A percentile compares a stretch with the other conserved stretches of the same genome.
Conservation (phyloP, 1,140 invertebrate genomes). For the Rhyacophila brunnea region DNA sequence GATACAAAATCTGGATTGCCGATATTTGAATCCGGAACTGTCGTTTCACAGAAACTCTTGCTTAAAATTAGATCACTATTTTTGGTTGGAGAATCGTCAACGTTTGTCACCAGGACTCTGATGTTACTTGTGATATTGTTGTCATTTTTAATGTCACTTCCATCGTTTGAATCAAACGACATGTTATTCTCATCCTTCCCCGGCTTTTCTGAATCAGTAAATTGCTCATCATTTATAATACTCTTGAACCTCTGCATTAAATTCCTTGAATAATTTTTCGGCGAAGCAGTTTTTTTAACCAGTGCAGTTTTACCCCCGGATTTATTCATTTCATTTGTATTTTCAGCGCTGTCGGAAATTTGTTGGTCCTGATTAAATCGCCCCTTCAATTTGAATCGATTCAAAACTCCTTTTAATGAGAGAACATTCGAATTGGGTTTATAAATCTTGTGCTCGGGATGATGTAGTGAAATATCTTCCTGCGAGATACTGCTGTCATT, state of each 20-base stretch:
- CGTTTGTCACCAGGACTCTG: constrained; percentile 13
- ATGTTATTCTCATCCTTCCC: too few relatives aligned
- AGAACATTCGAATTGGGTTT: constrained; percentile 55
- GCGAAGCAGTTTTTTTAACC: constrained; percentile 42
- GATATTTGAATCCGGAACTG: constrained; percentile 29
- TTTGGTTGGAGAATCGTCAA: constrained; percentile 13
- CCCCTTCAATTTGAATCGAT: constrained; percentile 47
- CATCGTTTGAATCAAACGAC: constrained; percentile 3
- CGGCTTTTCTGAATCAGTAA: too few relatives aligned
- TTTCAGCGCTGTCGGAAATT: constrained; percentile 17
- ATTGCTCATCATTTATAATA: constrained; percentile 54
- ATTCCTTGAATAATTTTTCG: constrained; percentile 54
- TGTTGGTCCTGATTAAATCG: constrained; percentile 22
- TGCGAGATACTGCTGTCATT: constrained; percentile 42
- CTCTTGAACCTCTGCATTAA: constrained; percentile 56
- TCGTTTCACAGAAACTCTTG: constrained; percentile 49
- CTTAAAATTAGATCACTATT: constrained; percentile 34
- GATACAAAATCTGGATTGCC: constrained; percentile 41
- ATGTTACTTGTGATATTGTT: constrained; percentile 7
- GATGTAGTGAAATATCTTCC: constrained; percentile 49
- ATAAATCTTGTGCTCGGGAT: constrained; percentile 78
- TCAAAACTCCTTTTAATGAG: constrained; percentile 51
- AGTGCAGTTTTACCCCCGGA: constrained; percentile 33
- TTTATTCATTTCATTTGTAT: constrained; percentile 34
- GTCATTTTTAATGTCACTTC: constrained; percentile 6